Evolutionary conservation across 30 jellyfish, hydroid and myxozoan genomes (phyloP).

Genomic region (Cassiopea andromeda): DNA sequence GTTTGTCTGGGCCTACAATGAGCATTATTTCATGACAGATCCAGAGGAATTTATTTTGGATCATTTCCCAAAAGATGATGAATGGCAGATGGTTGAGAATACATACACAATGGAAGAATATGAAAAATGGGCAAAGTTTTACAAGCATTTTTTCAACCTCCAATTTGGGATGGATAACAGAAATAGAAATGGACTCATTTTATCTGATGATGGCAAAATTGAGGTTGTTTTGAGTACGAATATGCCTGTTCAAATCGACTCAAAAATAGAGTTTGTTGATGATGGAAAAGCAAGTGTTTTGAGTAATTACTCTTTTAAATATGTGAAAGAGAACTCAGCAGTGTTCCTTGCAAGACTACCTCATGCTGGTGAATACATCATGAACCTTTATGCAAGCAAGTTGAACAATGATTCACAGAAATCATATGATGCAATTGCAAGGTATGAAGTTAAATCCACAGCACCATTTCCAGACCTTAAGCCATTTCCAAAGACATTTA

Average conservation of each 20-base stretch:
- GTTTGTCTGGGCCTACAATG: slow-evolving; percentile 73
- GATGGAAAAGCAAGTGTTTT: slow-evolving; percentile 7
- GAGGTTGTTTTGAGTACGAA: slow-evolving; percentile 37
- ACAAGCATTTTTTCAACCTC: slow-evolving; percentile 59
- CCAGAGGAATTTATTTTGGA: slow-evolving; percentile 83
- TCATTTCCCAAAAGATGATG: slow-evolving; percentile 73
- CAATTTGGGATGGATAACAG: slow-evolving; percentile 33
- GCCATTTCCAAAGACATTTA: slow-evolving; percentile 54
- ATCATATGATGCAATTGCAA: slow-evolving; percentile 42
- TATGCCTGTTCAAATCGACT: slow-evolving; percentile 12
- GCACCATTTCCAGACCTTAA: background rate
- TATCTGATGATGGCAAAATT: slow-evolving; percentile 33
- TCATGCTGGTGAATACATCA: slow-evolving; percentile 39
- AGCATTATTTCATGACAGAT: slow-evolving; percentile 83
- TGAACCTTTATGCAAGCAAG: slow-evolving; percentile 66
- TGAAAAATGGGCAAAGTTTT: slow-evolving; percentile 69
- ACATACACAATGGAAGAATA: slow-evolving; percentile 41
- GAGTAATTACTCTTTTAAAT: slow-evolving; percentile 45
- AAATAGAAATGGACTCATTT: slow-evolving; percentile 60
- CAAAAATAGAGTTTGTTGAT: background rate
- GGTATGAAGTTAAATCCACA: slow-evolving; percentile 24
- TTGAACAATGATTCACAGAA: slow-evolving; percentile 23
- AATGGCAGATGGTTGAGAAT: slow-evolving; percentile 74
- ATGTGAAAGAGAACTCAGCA: slow-evolving; percentile 35
- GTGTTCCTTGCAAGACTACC: slow-evolving; percentile 63